These are phyloP conservation scores for Thunnus thynnus DNA, from an alignment of 2,113 vertebrate species.

Conservation along the genomic window DNA sequence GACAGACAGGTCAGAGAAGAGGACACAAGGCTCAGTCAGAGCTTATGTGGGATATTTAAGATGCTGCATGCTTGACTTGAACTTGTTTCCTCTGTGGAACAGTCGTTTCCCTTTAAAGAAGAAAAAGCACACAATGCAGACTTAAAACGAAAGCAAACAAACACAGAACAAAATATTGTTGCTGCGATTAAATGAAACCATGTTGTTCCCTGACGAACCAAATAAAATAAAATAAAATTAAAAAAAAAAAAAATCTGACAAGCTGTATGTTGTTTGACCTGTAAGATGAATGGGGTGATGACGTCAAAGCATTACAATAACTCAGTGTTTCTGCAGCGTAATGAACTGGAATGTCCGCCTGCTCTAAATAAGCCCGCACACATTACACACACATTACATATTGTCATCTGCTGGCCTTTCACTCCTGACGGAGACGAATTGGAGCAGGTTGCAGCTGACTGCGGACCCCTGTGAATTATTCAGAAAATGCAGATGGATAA, in stretches of 20 bases:
- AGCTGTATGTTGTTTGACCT: not conserved
- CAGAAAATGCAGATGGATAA: conserved; percentile 53
- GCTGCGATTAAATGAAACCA: not conserved
- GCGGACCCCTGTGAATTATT: conserved; percentile 39
- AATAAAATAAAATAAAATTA: too few species aligned
- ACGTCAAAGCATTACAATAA: conserved; percentile 34
- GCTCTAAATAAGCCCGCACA: conserved; percentile 15
- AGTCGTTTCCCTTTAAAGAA: not conserved
- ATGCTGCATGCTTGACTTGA: conserved; percentile 11
- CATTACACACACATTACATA: conserved; percentile 38
- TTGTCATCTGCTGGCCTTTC: conserved; percentile 53
- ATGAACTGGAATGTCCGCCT: conserved; percentile 55
- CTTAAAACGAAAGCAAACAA: not conserved
- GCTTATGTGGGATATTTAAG: not conserved
- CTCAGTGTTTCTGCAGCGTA: conserved; percentile 33
- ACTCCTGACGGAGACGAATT: conserved; percentile 53
- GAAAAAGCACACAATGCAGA: not conserved
- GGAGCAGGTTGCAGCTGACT: conserved; percentile 62
- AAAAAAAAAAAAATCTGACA: not conserved
- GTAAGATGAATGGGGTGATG: conserved; percentile 36
- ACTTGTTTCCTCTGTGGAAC: conserved; percentile 10
- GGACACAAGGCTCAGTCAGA: not conserved
- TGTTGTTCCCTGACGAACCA: not conserved
- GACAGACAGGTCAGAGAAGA: conserved; percentile 14
- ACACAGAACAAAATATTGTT: not conserved